Evolutionary conservation across 2,113 vertebrate genomes (phyloP).

Genomic region (Cololabis saira): DNA sequence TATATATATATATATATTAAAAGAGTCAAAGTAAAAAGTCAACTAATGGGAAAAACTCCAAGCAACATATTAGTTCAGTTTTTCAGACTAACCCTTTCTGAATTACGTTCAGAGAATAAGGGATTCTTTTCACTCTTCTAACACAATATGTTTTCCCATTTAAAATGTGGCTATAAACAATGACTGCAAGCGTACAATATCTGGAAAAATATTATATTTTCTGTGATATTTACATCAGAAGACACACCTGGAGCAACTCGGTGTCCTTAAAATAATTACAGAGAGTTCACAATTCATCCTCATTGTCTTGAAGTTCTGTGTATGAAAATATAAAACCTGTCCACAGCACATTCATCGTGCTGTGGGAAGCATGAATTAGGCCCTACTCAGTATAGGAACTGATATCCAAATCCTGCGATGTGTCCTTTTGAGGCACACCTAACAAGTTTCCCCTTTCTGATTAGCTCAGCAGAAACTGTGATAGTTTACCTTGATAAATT

Average conservation of each 20-base stretch:
- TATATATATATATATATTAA: neutral
- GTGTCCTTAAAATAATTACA: constrained; percentile 77
- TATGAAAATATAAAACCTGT: constrained; percentile 35
- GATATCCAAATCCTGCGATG: constrained; percentile 69
- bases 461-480: constrained; percentile 94
- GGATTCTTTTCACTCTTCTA: neutral
- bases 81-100: neutral
- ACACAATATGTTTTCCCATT: constrained; percentile 7
- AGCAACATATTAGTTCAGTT: too few relatives aligned
- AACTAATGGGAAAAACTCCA: too few relatives aligned
- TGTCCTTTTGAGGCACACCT: constrained; percentile 89
- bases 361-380: constrained; percentile 64
- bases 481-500: constrained; percentile 94
- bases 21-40: neutral
- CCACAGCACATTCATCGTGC: constrained; percentile 52
- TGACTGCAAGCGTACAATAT: constrained; percentile 36
- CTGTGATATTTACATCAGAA: constrained; percentile 66
- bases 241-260: constrained; percentile 65
- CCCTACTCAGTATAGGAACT: constrained; percentile 67
- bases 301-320: constrained; percentile 72
- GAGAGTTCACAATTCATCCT: constrained; percentile 75
- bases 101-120: neutral
- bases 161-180: constrained; percentile 37
- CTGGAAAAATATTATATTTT: constrained; percentile 49
- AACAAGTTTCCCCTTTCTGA: constrained; percentile 90